Evolutionary conservation across 1,140 invertebrate genomes (phyloP), one percentile per base, ranked within the genome.

Genomic region (Belonocnema kinseyi): DNA sequence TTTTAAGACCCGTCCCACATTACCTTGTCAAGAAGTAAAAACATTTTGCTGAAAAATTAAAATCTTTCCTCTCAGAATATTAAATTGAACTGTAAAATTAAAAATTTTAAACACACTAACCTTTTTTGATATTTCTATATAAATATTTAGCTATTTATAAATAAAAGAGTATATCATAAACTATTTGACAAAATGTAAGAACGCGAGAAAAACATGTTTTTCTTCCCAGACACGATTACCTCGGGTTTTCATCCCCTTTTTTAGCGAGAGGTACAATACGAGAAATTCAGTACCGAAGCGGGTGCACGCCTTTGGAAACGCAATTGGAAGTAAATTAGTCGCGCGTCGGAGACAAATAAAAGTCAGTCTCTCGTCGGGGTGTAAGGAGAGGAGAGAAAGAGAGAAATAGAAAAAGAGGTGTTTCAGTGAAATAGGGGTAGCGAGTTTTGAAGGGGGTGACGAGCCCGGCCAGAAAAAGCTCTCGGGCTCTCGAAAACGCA

Each of bases 251-350:
- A 40, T 16, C 16, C 33, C 26, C n/a, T 73, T 26, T 53, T 73
- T 53, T 73, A 5, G 12, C 72, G 72, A 8, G 8, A 51, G 46
- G n/a, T 72, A 51, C 71, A 50, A 51, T 50, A 51, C 46, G n/a
- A 52, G 71, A 46, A 46, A 66, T 66, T 66, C 61, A 66, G 61
- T 40, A 66, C 61, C 8, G 61, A 66, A 14, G 40, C 11, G 40
- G 50, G 66, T 54, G 53, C 66, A 51, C 71, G 75, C 46, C 66
- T 73, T 74, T 54, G 61, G 75, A 72, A 73, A 75, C 54, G 77
- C 75, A 82, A 84, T 86, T 84, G 83, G 85, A 86, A 85, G 80
- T 83, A 86, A 86, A 86, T 87, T 86, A 85, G 85, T 82, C 78
- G 50, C 56, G 74, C 74, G 56, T 66, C 74, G 56, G 61, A 40